Evolutionary conservation across 1,140 invertebrate genomes (phyloP).

Genomic region (Chrysoperla carnea): DNA sequence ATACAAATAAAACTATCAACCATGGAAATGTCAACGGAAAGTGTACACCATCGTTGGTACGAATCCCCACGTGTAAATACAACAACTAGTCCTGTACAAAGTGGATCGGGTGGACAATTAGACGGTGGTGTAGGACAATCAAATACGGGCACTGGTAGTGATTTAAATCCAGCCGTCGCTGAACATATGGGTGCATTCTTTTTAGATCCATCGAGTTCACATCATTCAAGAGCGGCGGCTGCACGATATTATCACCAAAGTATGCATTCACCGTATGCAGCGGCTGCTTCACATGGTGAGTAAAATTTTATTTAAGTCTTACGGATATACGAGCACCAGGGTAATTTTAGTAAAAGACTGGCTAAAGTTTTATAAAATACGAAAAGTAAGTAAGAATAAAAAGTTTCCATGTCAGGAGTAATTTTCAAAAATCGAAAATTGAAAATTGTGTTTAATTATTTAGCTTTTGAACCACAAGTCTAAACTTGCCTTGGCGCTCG

Average conservation of each 20-base stretch:
- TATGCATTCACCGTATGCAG: conserved; percentile 23
- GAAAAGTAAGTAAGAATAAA: too few relatives aligned
- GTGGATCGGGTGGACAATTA: conserved; percentile 1
- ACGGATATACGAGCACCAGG: too few relatives aligned
- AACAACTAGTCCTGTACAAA: conserved; percentile 17
- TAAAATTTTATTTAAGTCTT: conserved; percentile 3
- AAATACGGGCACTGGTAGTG: conserved; percentile 13
- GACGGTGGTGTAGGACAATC: conserved; percentile 3
- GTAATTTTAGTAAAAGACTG: too few relatives aligned
- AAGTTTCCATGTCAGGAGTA: too few relatives aligned
- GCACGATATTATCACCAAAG: conserved; percentile 23
- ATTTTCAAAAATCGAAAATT: too few relatives aligned
- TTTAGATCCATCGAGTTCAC: conserved; percentile 18
- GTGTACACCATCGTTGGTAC: conserved; percentile 20
- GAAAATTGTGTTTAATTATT: too few relatives aligned
- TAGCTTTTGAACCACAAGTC: too few relatives aligned
- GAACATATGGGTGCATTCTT: conserved; percentile 24
- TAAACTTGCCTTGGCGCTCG: too few relatives aligned
- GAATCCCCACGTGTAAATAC: conserved; percentile 21
- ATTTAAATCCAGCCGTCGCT: conserved; percentile 20
- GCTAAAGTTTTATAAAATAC: too few relatives aligned
- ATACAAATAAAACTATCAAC: too few relatives aligned
- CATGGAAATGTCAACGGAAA: conserved; percentile 25
- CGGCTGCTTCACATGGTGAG: conserved; percentile 22
- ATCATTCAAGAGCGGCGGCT: conserved; percentile 13